Evolutionary conservation across 2,113 vertebrate genomes (phyloP), one percentile per base, ranked within the genome.

Genomic region (Aegotheles bennettii): DNA sequence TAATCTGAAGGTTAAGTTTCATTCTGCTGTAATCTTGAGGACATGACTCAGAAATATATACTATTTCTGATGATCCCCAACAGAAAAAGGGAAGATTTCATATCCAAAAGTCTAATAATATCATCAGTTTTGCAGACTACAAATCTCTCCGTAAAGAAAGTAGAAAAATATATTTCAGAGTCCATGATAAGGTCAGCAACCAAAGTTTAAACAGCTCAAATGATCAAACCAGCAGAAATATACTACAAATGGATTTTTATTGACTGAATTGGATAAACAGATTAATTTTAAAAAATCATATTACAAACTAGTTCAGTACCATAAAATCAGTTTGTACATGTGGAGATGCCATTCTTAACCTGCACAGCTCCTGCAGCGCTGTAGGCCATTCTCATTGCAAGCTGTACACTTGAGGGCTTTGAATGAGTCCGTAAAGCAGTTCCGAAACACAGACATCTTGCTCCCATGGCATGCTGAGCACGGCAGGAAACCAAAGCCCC

Each of bases 391-490:
- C 97, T 99, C 99, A 1, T 99, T 99, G 97, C 99, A 99, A 31
- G 99, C 99, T 2, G 99, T 99, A 43, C 99, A 99, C 97, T 99
- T 99, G 90, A 99, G 98, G 90, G 99, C 99, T 98, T 99, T 99
- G 98, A 99, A 99, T 29, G 99, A 99, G 97, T 99, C 99, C 2
- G 99, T 99, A 97, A 99, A 99, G 98, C 99, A 99, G 98, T 99
- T 99, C 95, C 99, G 99, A 94, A 99, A 98, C 91, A 99, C 98
- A 31, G 99, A 99, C 99, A 99, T 99, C 98, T 99, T 99, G 98
- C 99, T 99, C 97, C 99, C 99, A 96, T 99, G 99, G 99, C 99
- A 99, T 98, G 98, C 98, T 47, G 98, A 98, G 97, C 99, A 99
- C 8, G 99, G 99, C 97, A 99, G 97, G 94, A 99, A 99, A 95